phyloP scores from a whole-genome alignment of 2,888 invertebrate genomes.

The Clepsis dumicolana region DNA sequence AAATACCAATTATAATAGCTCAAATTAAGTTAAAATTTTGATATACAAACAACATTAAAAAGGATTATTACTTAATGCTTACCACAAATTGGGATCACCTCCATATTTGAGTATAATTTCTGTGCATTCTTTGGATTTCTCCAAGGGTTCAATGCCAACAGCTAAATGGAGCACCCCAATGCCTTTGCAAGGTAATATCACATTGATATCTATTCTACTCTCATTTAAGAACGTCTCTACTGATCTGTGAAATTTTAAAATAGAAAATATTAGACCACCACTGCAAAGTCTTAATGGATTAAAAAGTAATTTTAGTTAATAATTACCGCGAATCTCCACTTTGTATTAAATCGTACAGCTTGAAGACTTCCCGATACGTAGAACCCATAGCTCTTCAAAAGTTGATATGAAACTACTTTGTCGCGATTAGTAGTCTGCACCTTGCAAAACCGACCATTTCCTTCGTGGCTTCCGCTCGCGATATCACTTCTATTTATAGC shows the following conservation, averaged over 20 bases:
- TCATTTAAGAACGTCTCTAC: conserved; percentile 70
- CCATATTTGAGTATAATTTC: conserved; percentile 89
- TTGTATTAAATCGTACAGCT: conserved; percentile 88
- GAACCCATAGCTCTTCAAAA: conserved; percentile 72
- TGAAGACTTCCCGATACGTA: conserved; percentile 76
- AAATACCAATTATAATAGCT: too few relatives aligned
- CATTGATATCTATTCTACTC: conserved; percentile 88
- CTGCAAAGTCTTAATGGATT: neutral
- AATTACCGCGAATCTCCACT: conserved; percentile 87
- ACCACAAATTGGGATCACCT: conserved; percentile 91
- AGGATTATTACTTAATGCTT: conserved; percentile 52
- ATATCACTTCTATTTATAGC: conserved; percentile 61
- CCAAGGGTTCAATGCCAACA: conserved; percentile 89
- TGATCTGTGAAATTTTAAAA: conserved; percentile 68
- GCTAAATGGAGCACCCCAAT: conserved; percentile 92
- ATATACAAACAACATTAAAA: neutral
- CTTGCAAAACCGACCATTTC: conserved; percentile 71
- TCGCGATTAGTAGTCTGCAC: conserved; percentile 57
- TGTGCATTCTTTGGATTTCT: conserved; percentile 88
- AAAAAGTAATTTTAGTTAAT: neutral
- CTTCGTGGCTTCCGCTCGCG: conserved; percentile 69
- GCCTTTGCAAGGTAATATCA: conserved; percentile 89
- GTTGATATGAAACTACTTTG: conserved; percentile 56
- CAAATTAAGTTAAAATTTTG: too few relatives aligned
- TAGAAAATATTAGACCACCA: conserved; percentile 30